These are phyloP conservation scores for Trachelus troglodyta DNA, from an alignment of 2,888 invertebrate species.

Conservation along the genomic window DNA sequence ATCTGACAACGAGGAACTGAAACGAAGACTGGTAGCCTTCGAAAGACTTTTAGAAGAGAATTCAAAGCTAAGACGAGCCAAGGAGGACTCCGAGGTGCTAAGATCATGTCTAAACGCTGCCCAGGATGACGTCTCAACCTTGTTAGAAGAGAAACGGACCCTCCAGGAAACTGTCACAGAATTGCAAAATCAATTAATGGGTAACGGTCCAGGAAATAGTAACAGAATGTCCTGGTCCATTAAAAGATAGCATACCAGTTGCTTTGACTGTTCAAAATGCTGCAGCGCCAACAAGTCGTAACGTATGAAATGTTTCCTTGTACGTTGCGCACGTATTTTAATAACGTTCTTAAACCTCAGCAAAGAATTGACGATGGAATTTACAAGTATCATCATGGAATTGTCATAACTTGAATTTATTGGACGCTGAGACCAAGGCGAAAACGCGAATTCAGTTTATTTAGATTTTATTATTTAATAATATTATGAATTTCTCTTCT, in stretches of 20 bases:
- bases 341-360: not conserved
- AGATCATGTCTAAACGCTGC: slow-evolving; percentile 74
- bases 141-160: slow-evolving; percentile 80
- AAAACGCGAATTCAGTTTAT: slow-evolving; percentile 14
- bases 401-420: not conserved
- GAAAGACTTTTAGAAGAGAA: slow-evolving; percentile 74
- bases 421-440: not conserved
- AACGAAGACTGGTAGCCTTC: slow-evolving; percentile 71
- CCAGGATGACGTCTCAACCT: slow-evolving; percentile 78
- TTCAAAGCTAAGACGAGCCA: slow-evolving; percentile 66
- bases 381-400: not conserved
- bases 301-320: slow-evolving; percentile 17
- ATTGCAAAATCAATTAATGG: slow-evolving; percentile 71
- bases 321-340: not conserved
- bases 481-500: slow-evolving; percentile 14
- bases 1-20: slow-evolving; percentile 74
- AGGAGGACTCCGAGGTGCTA: slow-evolving; percentile 73
- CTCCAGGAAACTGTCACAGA: slow-evolving; percentile 77
- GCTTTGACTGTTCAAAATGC: slow-evolving; percentile 78
- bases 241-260: slow-evolving; percentile 76
- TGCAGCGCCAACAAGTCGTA: slow-evolving; percentile 70
- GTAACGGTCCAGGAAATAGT: slow-evolving; percentile 61
- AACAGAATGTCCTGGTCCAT: slow-evolving; percentile 67
- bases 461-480: slow-evolving; percentile 10
- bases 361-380: not conserved